Evolutionary conservation across 2,113 vertebrate species (phyloP), one percentile per base, ranked within the genome.

Genomic region (Poicephalus gulielmi): DNA sequence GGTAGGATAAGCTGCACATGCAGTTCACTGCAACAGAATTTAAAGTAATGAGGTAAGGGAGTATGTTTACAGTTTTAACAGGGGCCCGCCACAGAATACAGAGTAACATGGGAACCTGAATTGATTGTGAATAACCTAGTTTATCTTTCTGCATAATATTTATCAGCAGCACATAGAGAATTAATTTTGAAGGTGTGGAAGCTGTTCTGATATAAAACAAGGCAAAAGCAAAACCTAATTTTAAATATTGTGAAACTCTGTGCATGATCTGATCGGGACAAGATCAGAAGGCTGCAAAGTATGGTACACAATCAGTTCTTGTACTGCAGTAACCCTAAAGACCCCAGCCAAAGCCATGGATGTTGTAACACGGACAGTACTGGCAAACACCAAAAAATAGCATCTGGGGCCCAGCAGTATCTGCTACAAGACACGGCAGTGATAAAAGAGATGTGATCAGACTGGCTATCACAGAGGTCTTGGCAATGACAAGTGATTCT

Each of bases 31-130:
- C 83, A 94, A 76, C 66, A 92, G 68, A 94, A 96, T 79, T 75
- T 88, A 35, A 91, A 91, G 86, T 95, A 92, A 94, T 76, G 83
- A 97, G 81, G 86, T 59, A 93, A 96, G 85, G 88, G 91, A 92
- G 68, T 55, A 63, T 80, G 59, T 91, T 93, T 92, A 52, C 57
- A 79, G 37, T 83, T 91, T 69, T 89, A 93, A 80, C 63, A 73
- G 86, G 44, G 57, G 62, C 69, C 88, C 66, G 79, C 31, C 37
- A 44, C 55, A 84, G 86, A 89, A 96, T 81, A 60, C 86, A 89
- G 86, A 87, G 67, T 52, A 73, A 85, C 24, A 44, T n/a, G 63
- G 86, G 57, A 79, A 87, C 70, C 88, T 79, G 86, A 83, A 53
- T 68, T 24, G 81, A 59, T 94, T 82, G 44, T 66, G 95, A 94